phyloP scores from a whole-genome alignment of 1,140 invertebrate species.

The Frieseomelitta varia region DNA sequence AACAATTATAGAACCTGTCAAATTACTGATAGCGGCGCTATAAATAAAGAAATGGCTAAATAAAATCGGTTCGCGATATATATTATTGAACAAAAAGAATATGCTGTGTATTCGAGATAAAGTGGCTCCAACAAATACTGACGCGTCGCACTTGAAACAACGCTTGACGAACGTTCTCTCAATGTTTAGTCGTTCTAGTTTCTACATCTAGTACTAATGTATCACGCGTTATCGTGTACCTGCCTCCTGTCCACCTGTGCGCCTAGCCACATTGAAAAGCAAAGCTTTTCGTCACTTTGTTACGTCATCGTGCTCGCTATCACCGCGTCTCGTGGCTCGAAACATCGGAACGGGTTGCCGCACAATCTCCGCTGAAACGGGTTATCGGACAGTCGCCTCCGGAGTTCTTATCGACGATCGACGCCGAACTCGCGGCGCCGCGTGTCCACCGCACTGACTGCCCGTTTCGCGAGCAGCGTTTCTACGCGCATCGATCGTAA shows the following conservation, averaged over 20 bases:
- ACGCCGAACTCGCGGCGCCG: constrained; percentile 24
- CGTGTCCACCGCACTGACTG: background rate
- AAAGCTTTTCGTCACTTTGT: constrained; percentile 28
- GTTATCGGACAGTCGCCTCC: constrained; percentile 62
- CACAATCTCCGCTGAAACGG: constrained; percentile 58
- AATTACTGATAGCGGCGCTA: too few relatives aligned
- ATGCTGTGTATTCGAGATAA: too few relatives aligned
- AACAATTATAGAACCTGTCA: too few relatives aligned
- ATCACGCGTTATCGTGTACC: too few relatives aligned
- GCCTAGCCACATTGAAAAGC: background rate
- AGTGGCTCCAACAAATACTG: too few relatives aligned
- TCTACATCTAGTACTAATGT: background rate
- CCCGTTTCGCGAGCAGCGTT: background rate
- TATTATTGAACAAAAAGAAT: too few relatives aligned
- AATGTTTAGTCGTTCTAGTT: background rate
- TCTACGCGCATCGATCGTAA: background rate
- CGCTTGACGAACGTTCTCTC: background rate
- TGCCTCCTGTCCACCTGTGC: constrained; percentile 7
- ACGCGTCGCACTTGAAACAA: too few relatives aligned
- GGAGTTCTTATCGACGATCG: constrained; percentile 51
- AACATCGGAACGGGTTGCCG: constrained; percentile 53
- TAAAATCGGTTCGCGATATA: too few relatives aligned
- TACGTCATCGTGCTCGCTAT: constrained; percentile 45
- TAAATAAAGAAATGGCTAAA: too few relatives aligned
- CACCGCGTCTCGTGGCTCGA: constrained; percentile 19